These are phyloP conservation scores for Falcaria lacertinaria DNA, from an alignment of 2,888 invertebrate species.

Conservation along the genomic window DNA sequence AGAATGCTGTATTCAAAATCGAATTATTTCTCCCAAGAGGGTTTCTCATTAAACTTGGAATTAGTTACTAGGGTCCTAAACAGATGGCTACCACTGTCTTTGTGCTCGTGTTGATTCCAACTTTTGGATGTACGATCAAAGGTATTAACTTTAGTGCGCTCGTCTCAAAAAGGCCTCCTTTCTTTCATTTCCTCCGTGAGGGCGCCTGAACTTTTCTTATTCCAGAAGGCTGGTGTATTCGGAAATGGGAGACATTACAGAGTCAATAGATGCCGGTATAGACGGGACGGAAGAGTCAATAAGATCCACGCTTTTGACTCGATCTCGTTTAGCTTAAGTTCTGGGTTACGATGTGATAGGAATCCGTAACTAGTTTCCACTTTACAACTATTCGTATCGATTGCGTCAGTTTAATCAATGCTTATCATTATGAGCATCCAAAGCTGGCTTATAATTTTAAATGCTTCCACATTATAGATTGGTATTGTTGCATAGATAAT, in stretches of 20 bases:
- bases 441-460: slow-evolving; percentile 1
- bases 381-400: slow-evolving; percentile 36
- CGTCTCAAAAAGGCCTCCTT: slow-evolving; percentile 56
- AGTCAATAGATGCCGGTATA: slow-evolving; percentile 68
- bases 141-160: slow-evolving; percentile 66
- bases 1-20: slow-evolving; percentile 53
- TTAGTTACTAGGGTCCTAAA: slow-evolving; percentile 60
- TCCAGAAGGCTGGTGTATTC: slow-evolving; percentile 62
- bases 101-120: slow-evolving; percentile 67
- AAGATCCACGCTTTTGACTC: slow-evolving; percentile 58
- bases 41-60: slow-evolving; percentile 70
- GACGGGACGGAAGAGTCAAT: slow-evolving; percentile 63
- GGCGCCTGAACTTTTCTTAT: slow-evolving; percentile 71
- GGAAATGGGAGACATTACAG: slow-evolving; percentile 75
- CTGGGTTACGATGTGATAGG: slow-evolving; percentile 48
- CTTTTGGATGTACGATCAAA: slow-evolving; percentile 70
- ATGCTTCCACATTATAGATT: slow-evolving; percentile 7
- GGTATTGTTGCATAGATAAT: too few species aligned
- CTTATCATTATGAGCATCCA: slow-evolving; percentile 31
- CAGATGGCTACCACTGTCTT: slow-evolving; percentile 64
- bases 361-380: slow-evolving; percentile 40
- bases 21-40: slow-evolving; percentile 59
- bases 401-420: slow-evolving; percentile 47
- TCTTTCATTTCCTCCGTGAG: slow-evolving; percentile 58
- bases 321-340: slow-evolving; percentile 58